These are phyloP conservation scores for Leptopterna dolabrata DNA, from an alignment of 2,888 invertebrate genomes.

Conservation along the genomic window DNA sequence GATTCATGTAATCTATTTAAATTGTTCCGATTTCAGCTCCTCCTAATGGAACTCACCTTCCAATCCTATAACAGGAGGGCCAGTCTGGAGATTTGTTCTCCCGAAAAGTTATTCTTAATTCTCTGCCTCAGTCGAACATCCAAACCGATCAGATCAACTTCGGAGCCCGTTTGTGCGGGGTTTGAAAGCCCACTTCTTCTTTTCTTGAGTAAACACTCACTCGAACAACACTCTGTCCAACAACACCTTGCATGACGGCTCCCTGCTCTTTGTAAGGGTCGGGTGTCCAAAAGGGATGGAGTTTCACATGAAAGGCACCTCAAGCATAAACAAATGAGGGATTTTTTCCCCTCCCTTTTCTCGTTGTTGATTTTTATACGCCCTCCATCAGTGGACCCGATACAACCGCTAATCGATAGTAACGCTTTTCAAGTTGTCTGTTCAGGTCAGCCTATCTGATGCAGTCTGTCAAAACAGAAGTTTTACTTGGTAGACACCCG, in stretches of 20 bases:
- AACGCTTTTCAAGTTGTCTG: background rate
- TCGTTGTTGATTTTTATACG: background rate
- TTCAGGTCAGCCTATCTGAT: background rate
- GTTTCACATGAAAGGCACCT: conserved; percentile 3
- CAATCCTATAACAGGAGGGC: no score
- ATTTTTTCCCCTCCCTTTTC: background rate
- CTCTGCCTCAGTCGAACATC: background rate
- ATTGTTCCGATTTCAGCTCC: no score
- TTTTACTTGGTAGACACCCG: background rate
- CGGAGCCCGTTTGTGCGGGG: background rate
- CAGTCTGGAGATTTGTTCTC: background rate
- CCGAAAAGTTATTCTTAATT: background rate
- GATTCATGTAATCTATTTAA: no score
- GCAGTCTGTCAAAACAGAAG: background rate
- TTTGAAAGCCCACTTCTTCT: conserved; percentile 11
- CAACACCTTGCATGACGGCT: background rate
- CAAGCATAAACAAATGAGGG: background rate
- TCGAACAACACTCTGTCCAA: background rate
- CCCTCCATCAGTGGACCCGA: background rate
- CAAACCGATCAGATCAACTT: background rate
- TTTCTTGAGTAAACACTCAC: conserved; percentile 1
- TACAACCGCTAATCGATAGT: background rate
- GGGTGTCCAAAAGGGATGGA: conserved; percentile 1
- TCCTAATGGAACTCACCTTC: no score
- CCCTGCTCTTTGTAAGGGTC: conserved; percentile 6